Conservation (phyloP, 2,888 invertebrate species). For the Toxonevra muliebris region DNA sequence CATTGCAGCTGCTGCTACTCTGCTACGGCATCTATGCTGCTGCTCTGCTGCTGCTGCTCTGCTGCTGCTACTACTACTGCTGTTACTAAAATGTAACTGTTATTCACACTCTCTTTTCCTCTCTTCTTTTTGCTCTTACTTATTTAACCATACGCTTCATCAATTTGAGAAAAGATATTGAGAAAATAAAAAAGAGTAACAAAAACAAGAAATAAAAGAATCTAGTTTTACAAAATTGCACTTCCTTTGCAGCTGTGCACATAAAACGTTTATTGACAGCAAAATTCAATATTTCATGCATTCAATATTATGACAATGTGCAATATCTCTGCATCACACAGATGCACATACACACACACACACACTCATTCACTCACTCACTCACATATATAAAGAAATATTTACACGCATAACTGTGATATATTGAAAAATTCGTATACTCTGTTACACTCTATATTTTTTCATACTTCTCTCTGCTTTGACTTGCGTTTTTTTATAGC, state of each 20-base stretch:
- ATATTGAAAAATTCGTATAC: slow-evolving; percentile 1
- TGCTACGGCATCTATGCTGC: too few species aligned
- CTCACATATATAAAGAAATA: not conserved
- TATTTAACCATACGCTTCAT: slow-evolving; percentile 13
- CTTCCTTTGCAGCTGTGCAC: slow-evolving; percentile 47
- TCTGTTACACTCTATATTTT: not conserved
- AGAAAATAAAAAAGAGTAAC: slow-evolving; percentile 18
- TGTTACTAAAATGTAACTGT: too few species aligned
- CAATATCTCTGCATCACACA: slow-evolving; percentile 40
- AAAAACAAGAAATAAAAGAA: slow-evolving; percentile 15
- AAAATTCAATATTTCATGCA: slow-evolving; percentile 56
- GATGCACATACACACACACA: not conserved
- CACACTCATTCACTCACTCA: not conserved
- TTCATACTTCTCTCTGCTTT: too few species aligned
- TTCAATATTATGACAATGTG: slow-evolving; percentile 55
- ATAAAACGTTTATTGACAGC: slow-evolving; percentile 55
- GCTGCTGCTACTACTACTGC: slow-evolving; percentile 1
- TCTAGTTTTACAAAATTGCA: slow-evolving; percentile 29
- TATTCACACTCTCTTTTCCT: not conserved
- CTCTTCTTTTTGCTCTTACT: not conserved
- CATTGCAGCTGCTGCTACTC: too few species aligned
- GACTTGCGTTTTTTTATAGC: too few species aligned
- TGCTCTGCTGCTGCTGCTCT: too few species aligned
- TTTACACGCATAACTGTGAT: slow-evolving; percentile 1
- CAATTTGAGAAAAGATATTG: slow-evolving; percentile 10